Percentiles rank a stretch among this genome's conserved stretches.
These are phyloP conservation scores for Polyommatus iphigenia DNA, from an alignment of 2,888 invertebrate genomes.

Conservation along the genomic window DNA sequence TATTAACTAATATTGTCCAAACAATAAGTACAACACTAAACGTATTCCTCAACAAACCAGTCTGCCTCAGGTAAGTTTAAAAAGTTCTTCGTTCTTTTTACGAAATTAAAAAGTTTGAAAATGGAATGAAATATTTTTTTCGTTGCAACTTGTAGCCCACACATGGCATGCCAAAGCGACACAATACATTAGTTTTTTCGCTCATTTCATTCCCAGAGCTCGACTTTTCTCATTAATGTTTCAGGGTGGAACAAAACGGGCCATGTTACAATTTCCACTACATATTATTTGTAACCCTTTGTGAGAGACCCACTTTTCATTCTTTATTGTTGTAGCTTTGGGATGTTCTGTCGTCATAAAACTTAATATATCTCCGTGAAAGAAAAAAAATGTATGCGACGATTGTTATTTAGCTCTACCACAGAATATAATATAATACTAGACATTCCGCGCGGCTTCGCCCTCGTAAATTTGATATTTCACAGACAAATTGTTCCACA, in stretches of 20 bases:
- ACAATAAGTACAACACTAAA: no score
- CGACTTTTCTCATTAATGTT: constrained; percentile 54
- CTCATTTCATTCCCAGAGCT: constrained; percentile 37
- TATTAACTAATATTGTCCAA: no score
- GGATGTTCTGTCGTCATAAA: constrained; percentile 4
- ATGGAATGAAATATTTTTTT: background rate
- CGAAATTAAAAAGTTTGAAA: background rate
- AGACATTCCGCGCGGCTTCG: no score
- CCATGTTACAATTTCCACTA: constrained; percentile 40
- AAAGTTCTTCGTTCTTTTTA: background rate
- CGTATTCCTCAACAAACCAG: no score
- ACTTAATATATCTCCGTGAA: background rate
- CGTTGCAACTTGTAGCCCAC: background rate
- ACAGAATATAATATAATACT: no score
- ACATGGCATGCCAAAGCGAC: background rate
- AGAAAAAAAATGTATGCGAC: background rate
- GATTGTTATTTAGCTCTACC: background rate
- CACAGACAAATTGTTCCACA: no score
- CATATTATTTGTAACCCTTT: constrained; percentile 35
- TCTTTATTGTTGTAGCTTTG: constrained; percentile 25
- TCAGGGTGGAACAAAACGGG: constrained; percentile 51
- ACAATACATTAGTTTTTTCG: constrained; percentile 33
- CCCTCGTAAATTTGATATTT: no score
- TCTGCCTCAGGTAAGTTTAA: background rate
- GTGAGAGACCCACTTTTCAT: constrained; percentile 29